phyloP scores from a whole-genome alignment of 2,888 invertebrate genomes.

The Drosophila limbata region DNA sequence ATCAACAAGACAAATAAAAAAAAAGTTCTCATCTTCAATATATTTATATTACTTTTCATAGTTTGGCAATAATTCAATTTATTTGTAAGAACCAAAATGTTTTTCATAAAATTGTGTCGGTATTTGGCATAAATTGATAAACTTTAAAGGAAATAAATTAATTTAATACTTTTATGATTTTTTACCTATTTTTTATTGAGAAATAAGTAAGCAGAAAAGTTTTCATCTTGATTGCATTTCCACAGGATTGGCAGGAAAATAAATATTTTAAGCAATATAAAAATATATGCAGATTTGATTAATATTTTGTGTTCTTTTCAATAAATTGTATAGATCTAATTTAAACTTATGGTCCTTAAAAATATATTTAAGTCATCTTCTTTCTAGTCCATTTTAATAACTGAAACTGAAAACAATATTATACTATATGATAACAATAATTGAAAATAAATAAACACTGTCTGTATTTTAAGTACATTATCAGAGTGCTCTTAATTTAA shows the following conservation, averaged over 20 bases:
- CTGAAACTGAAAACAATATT: background rate
- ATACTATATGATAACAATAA: too few species aligned
- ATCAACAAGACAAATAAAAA: slow-evolving; percentile 41
- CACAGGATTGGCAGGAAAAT: too few species aligned
- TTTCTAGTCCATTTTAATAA: too few species aligned
- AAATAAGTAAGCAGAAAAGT: background rate
- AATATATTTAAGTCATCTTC: too few species aligned
- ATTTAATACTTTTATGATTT: background rate
- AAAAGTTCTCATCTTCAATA: background rate
- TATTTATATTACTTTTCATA: background rate
- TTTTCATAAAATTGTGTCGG: background rate
- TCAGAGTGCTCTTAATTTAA: slow-evolving; percentile 27
- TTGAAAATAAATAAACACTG: background rate
- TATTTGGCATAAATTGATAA: background rate
- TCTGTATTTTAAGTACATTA: background rate
- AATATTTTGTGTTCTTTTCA: too few species aligned
- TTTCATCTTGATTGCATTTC: too few species aligned
- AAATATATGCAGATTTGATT: too few species aligned
- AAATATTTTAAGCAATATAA: too few species aligned
- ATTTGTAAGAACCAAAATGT: too few species aligned
- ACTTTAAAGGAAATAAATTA: background rate
- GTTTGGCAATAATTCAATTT: background rate
- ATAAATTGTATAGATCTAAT: too few species aligned
- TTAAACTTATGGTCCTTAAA: too few species aligned
- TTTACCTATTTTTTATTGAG: background rate